Conservation (phyloP, 2,888 invertebrate genomes). For the Megamerina dolium region DNA sequence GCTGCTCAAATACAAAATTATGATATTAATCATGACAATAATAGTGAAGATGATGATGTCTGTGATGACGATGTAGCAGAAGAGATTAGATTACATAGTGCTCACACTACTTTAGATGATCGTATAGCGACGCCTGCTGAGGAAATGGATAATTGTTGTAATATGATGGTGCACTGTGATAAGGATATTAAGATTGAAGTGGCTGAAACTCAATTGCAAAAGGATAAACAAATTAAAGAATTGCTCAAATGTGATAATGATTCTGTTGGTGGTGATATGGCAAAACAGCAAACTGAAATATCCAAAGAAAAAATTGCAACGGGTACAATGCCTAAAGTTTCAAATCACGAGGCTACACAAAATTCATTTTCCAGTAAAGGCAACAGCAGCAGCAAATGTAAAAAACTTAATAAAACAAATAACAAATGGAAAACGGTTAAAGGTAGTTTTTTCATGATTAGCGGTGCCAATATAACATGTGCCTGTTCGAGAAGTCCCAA, state of each 20-base stretch:
- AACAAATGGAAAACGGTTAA: slow-evolving; percentile 55
- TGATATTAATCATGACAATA: not conserved
- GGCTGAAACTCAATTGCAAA: not conserved
- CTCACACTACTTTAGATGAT: not conserved
- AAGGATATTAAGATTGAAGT: slow-evolving; percentile 1
- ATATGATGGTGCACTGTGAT: slow-evolving; percentile 9
- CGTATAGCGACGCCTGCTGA: not conserved
- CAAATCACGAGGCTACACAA: not conserved
- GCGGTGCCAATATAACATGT: slow-evolving; percentile 71
- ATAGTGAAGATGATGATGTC: not conserved
- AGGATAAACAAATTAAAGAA: not conserved
- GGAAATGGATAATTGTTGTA: not conserved
- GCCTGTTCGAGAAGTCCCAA: slow-evolving; percentile 67
- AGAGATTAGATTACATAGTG: not conserved
- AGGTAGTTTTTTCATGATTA: slow-evolving; percentile 72
- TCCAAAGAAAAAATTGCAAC: not conserved
- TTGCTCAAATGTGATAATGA: not conserved
- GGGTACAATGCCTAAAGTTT: not conserved
- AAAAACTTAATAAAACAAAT: not conserved
- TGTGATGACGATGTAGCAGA: not conserved
- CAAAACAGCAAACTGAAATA: not conserved
- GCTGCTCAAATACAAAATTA: not conserved
- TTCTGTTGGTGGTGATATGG: not conserved
- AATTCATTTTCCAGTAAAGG: not conserved
- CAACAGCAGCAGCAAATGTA: not conserved